phyloP scores from a whole-genome alignment of 1,140 invertebrate genomes.

The Propsilocerus akamusi region DNA sequence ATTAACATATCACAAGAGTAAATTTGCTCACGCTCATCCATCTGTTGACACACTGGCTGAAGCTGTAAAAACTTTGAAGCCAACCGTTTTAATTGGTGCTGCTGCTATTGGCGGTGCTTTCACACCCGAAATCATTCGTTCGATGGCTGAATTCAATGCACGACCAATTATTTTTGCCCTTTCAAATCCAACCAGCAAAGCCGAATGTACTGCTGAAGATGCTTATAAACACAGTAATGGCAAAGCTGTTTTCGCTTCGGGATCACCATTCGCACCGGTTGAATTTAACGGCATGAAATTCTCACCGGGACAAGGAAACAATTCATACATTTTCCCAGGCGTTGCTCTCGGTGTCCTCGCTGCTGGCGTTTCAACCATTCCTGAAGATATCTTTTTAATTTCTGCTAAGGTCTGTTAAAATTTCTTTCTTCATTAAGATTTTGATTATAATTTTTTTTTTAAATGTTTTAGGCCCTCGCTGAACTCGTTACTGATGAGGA shows the following conservation, averaged over 20 bases:
- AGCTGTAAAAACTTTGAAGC: slow-evolving; percentile 58
- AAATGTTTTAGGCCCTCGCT: slow-evolving; percentile 51
- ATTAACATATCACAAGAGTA: slow-evolving; percentile 51
- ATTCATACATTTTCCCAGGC: slow-evolving; percentile 93
- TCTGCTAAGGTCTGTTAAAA: slow-evolving; percentile 48
- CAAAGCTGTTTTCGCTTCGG: slow-evolving; percentile 66
- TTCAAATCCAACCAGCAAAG: slow-evolving; percentile 91
- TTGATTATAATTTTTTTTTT: slow-evolving; percentile 6
- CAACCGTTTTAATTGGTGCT: slow-evolving; percentile 73
- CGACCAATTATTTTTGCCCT: slow-evolving; percentile 84
- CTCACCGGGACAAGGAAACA: slow-evolving; percentile 87
- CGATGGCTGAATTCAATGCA: slow-evolving; percentile 61
- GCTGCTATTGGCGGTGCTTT: slow-evolving; percentile 71
- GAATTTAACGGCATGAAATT: slow-evolving; percentile 55
- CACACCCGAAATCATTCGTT: slow-evolving; percentile 57
- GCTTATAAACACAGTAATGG: slow-evolving; percentile 73
- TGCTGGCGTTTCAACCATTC: slow-evolving; percentile 64
- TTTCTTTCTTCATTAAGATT: slow-evolving; percentile 6
- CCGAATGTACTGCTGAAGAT: slow-evolving; percentile 93
- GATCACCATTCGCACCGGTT: slow-evolving; percentile 78
- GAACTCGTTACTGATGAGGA: slow-evolving; percentile 68
- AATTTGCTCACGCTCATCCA: slow-evolving; percentile 51
- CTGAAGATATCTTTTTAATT: slow-evolving; percentile 75
- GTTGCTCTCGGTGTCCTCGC: slow-evolving; percentile 72
- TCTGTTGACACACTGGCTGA: slow-evolving; percentile 53